Conservation (phyloP, 2,113 vertebrate genomes). For the Telmatochromis brichardi region DNA sequence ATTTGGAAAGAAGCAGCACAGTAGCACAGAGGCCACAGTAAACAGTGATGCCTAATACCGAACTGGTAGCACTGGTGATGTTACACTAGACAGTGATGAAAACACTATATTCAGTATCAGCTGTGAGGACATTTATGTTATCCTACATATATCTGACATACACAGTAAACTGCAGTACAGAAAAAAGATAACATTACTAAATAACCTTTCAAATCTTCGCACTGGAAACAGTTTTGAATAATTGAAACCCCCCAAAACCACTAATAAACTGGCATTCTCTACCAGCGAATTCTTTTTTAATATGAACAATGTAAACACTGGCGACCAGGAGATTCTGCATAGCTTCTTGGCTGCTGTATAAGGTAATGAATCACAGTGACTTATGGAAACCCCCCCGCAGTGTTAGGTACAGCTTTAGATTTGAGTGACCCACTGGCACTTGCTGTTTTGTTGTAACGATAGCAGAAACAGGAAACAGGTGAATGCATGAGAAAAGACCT, state of each 20-base stretch:
- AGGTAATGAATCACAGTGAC: constrained; percentile 50
- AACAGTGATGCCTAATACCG: not conserved
- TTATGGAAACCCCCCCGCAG: not conserved
- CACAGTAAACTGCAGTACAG: not conserved
- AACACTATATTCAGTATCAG: constrained; percentile 16
- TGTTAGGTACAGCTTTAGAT: not conserved
- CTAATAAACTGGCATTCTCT: not conserved
- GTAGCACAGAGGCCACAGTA: not conserved
- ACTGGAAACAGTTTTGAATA: not conserved
- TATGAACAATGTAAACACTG: constrained; percentile 12
- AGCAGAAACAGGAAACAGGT: not conserved
- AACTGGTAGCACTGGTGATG: not conserved
- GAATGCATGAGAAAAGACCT: constrained; percentile 6
- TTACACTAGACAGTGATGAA: not conserved
- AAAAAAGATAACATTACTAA: not conserved
- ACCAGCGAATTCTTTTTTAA: not conserved
- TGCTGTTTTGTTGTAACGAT: not conserved
- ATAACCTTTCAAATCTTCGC: not conserved
- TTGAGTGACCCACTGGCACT: not conserved
- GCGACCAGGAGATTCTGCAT: constrained; percentile 28
- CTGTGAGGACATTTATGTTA: not conserved
- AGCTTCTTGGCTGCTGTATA: constrained; percentile 27
- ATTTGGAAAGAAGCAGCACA: not conserved
- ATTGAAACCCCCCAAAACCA: not conserved
- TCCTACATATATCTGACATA: not conserved